These are phyloP conservation scores for Anoplius nigerrimus DNA, from an alignment of 2,888 invertebrate genomes.

Conservation along the genomic window DNA sequence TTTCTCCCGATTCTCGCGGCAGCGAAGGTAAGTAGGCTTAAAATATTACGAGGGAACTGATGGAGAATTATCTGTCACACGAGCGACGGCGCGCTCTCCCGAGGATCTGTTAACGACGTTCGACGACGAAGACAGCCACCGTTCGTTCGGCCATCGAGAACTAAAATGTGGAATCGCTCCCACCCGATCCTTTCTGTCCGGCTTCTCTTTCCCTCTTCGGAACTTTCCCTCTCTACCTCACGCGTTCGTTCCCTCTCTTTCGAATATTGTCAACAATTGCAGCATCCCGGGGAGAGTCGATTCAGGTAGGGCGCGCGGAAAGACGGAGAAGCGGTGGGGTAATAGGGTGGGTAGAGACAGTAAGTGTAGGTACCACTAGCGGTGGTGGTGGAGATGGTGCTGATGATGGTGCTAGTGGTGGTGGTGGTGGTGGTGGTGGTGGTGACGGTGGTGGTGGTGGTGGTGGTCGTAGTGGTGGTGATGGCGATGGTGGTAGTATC, in stretches of 20 bases:
- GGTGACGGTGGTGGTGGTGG: slow-evolving; percentile 12
- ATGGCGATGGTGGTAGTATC: background rate
- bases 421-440: slow-evolving; percentile 12
- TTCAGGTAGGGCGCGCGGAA: slow-evolving; percentile 57
- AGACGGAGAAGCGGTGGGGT: slow-evolving; percentile 43
- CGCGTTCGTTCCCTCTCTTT: slow-evolving; percentile 60
- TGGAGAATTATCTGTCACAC: slow-evolving; percentile 44
- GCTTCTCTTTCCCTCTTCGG: slow-evolving; percentile 37
- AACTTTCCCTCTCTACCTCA: slow-evolving; percentile 50
- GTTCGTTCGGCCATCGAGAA: slow-evolving; percentile 55
- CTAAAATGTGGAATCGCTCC: slow-evolving; percentile 57
- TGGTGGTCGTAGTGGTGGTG: background rate
- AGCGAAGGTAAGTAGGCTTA: too few relatives aligned
- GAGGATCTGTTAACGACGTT: slow-evolving; percentile 13
- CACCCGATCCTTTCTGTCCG: slow-evolving; percentile 17
- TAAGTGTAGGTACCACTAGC: background rate
- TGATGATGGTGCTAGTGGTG: background rate
- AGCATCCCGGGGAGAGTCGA: slow-evolving; percentile 65
- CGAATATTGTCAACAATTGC: slow-evolving; percentile 70
- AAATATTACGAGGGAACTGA: background rate
- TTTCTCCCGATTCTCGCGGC: background rate
- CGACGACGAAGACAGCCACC: slow-evolving; percentile 38
- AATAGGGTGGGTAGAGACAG: background rate
- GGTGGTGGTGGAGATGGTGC: slow-evolving; percentile 12
- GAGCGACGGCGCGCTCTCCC: slow-evolving; percentile 24